Base-by-base conservation (phyloP, 2,797 vertebrate genomes). In the Sebastes oblongus region DNA sequence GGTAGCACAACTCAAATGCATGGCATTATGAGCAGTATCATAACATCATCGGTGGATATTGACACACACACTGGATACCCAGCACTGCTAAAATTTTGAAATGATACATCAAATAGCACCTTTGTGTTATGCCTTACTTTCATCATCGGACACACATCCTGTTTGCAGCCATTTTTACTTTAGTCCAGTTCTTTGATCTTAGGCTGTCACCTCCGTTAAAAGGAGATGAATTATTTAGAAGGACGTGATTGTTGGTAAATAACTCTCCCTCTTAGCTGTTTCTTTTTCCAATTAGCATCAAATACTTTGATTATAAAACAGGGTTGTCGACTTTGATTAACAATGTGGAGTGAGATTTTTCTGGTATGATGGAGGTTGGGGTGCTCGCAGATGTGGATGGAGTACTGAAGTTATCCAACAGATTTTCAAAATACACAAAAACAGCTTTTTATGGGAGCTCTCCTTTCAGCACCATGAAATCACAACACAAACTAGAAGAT, bases 1-100 rank as follows among this genome's bases (percentile, higher is more conserved):
- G 52, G 74, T 39, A 64, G 58, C 59, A 80, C 54, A 83, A 66
- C 34, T 78, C 52, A 77, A 72, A 78, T 54, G 46, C 74, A 86
- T 22, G n/a, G 25, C 72, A 82, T 85, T 80, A 84, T 75, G 74
- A 89, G 39, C 32, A 65, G 78, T 78, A 74, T 78, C 16, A 84
- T 60, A 73, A 64, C 74, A 85, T 76, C 56, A 20, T 81, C 34
- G 32, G 60, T 46, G 55, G 71, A 68, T 65, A 39, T 24, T 46
- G 32, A 77, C 66, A 70, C 24, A 65, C 11, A 56, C n/a, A 75
- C 46, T 67, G 29, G 66, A 70, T 72, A 64, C 39, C 64, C 32
- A 36, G 12, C 9, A 11, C 8, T 29, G 20, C 55, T 62, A 24
- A 39, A 4, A 70, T 66, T 66, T 68, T 65, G 5, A 78, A 89